Evolutionary conservation across 2,888 invertebrate genomes (phyloP), one percentile per base, ranked within the genome.

Genomic region (Parnassius orleans): DNA sequence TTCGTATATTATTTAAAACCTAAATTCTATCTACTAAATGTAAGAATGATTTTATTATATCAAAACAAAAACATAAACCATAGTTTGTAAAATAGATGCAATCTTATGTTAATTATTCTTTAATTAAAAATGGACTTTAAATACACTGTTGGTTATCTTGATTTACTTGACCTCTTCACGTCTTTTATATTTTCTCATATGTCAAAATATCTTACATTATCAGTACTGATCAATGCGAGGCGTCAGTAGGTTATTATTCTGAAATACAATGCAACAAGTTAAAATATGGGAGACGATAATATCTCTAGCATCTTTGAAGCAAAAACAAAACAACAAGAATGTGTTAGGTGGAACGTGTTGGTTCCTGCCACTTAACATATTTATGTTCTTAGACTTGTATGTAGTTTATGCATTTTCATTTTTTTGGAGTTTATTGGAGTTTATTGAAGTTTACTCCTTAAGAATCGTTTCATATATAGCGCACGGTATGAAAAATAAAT

Each of bases 201-300:
- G 83, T 85, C 84, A 84, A 80, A 86, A 82, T 80, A 79, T 80
- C 76, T 81, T 74, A 78, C 72, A 66, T 75, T 85, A 86, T 87
- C 85, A 74, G 53, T 48, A 65, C 69, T 66, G 75, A 84, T 85
- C 83, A 66, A 75, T 69, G 79, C 78, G 80, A 81, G 78, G 78
- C 72, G 80, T 79, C 81, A 75, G 74, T 67, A 65, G 72, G 70
- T 69, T 72, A 75, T 74, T 73, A 74, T 71, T 70, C 65, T 69
- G 69, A 73, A 74, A 73, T 73, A 79, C 78, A 80, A 77, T 78
- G 78, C 79, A 75, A 72, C 71, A 68, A 72, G 78, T 73, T 77
- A 76, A 78, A 71, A 77, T 74, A 77, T 71, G 74, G 68, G 15
- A 11, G 9, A 50, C 69, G 75, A 80, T 79, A 77, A 63, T 68